Base-by-base conservation (phyloP, 1,140 invertebrate species). In the Procambarus clarkii region DNA sequence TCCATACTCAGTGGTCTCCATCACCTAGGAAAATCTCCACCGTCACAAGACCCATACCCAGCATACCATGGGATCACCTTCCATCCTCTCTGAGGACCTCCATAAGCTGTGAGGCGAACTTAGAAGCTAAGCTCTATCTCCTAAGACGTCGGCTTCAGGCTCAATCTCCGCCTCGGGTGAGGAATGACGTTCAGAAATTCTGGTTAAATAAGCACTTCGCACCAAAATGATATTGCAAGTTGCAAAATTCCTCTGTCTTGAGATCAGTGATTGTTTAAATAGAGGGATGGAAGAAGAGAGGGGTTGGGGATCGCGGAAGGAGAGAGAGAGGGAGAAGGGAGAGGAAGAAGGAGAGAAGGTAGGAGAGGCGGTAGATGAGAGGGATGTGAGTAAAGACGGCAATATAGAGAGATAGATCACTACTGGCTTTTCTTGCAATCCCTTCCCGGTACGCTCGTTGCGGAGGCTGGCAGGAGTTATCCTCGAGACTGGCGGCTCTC, bases 241-340 rank as follows among this genome's bases (percentile, higher is more conserved):
- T 34, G 15, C n/a, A 74, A 9, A 74, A 34, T 74, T 34, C 69
- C n/a, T 74, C 8, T 34, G 24, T 21, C 24, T 74, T 15, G n/a
- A 34, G 69, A 4, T 34, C 11, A 74, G n/a, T 74, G n/a, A 74
- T 74, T 15, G 69, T 34, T 74, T 74, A 34, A 24, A 74, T 74
- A 69, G 64, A 64, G 60, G 15, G 77, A 18, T 11, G 21, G 77
- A 34, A 34, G 34, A 34, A 34, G 34, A 34, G 34, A 34, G 34
- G 34, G 34, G 34, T 34, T 34, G 1, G 34, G 1, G 34, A 79
- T 15, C 45, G 5, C 3, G 5, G 34, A 78, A 34, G 44, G 34
- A 78, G 76, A 78, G 34, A 78, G 76, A 78, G 34, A 78, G 76
- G 8, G 34, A 78, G 76, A 34, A 34, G 34, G 44, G 76, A 78